These are phyloP conservation scores for Halcyon smyrnensis DNA, from an alignment of 2,797 vertebrate species.

Conservation along the genomic window DNA sequence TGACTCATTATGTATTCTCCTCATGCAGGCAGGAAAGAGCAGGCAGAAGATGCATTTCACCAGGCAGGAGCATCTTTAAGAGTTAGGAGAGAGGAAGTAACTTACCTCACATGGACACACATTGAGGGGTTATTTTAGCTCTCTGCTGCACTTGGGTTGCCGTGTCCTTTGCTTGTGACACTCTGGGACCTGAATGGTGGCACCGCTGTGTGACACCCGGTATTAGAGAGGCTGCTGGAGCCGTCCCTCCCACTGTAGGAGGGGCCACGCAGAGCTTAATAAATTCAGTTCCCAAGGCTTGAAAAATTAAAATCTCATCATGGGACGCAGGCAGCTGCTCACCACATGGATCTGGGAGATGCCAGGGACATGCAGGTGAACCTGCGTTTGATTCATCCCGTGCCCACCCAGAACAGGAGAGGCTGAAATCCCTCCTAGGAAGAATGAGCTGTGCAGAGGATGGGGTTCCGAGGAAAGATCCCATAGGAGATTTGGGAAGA, in stretches of 20 bases:
- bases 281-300: constrained; percentile 17
- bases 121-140: background rate
- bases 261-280: constrained; percentile 1
- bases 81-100: background rate
- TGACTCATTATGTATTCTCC: no score
- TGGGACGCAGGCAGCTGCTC: background rate
- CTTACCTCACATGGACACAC: background rate
- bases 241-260: constrained; percentile 63
- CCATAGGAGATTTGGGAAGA: background rate
- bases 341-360: background rate
- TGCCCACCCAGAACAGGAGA: background rate
- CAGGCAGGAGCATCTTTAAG: background rate
- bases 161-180: background rate
- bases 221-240: constrained; percentile 1
- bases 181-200: constrained; percentile 22
- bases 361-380: accelerated
- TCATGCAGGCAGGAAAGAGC: background rate
- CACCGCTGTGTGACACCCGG: constrained; percentile 19
- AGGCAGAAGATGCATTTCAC: background rate
- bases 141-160: background rate
- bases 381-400: background rate
- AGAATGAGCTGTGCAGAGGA: background rate
- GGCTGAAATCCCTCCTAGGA: background rate
- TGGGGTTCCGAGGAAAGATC: background rate
- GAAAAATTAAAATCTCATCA: background rate